Percentiles rank a stretch among this genome's conserved stretches.
Evolutionary conservation across 1,140 invertebrate species (phyloP).

Genomic region (Papilio xuthus): DNA sequence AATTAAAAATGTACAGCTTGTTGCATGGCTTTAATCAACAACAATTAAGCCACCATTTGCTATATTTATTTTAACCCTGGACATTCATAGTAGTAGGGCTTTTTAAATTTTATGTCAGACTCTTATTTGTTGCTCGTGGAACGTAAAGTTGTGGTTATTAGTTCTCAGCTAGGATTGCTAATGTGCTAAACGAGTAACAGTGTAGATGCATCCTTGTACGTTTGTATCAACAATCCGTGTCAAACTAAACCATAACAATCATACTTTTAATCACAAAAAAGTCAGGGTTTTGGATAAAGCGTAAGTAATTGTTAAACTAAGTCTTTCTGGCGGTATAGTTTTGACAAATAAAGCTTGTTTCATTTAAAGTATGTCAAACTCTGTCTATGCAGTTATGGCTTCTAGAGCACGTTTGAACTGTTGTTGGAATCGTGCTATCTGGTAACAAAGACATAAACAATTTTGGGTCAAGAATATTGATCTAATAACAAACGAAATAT

Average conservation of each 20-base stretch:
- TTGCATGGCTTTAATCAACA: constrained; percentile 27
- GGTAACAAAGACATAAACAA: neutral
- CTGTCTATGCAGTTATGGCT: neutral
- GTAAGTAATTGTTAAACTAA: too few relatives aligned
- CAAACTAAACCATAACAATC: too few relatives aligned
- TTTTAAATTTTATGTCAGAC: neutral
- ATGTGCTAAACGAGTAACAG: neutral
- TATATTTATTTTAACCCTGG: constrained; percentile 1
- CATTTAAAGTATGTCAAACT: neutral
- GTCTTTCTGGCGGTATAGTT: neutral
- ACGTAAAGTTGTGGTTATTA: neutral
- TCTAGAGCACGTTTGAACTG: neutral
- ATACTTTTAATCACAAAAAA: neutral
- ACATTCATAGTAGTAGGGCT: neutral
- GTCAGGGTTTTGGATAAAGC: too few relatives aligned
- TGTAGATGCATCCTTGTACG: too few relatives aligned
- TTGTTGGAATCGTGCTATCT: neutral
- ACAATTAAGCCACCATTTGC: constrained; percentile 21
- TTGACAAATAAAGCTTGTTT: neutral
- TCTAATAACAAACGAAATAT: too few relatives aligned
- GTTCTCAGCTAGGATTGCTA: neutral
- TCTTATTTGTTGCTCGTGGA: neutral
- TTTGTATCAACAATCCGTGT: too few relatives aligned
- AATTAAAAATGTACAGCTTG: constrained; percentile 27
- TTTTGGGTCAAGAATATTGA: neutral